Evolutionary conservation across 1,140 invertebrate genomes (phyloP).

Genomic region (Pseudomyrmex flavicornis): DNA sequence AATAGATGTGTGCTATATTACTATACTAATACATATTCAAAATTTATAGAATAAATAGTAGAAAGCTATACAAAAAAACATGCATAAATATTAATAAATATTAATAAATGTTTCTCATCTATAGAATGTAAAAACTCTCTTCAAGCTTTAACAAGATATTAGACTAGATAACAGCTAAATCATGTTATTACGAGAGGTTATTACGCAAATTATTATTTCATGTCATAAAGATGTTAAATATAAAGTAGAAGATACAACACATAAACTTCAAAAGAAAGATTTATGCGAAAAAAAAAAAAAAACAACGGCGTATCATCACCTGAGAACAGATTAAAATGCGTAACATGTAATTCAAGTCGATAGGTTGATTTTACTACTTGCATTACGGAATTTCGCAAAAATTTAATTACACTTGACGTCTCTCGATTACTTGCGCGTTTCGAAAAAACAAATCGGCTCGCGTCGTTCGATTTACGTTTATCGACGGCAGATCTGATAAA

Average conservation of each 20-base stretch:
- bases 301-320: background rate
- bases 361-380: background rate
- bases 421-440: constrained; percentile 54
- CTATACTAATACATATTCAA: background rate
- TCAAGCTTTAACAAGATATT: too few relatives aligned
- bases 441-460: constrained; percentile 74
- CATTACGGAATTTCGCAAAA: constrained; percentile 1
- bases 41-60: too few relatives aligned
- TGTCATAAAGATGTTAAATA: too few relatives aligned
- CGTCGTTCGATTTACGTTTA: constrained; percentile 72
- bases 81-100: too few relatives aligned
- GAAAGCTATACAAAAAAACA: too few relatives aligned
- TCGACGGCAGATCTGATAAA: constrained; percentile 68
- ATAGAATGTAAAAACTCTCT: too few relatives aligned
- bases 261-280: background rate
- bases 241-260: too few relatives aligned
- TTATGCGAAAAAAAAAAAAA: background rate
- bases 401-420: constrained; percentile 65
- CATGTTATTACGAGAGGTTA: too few relatives aligned
- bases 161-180: too few relatives aligned
- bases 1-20: background rate
- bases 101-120: too few relatives aligned
- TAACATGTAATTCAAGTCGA: constrained; percentile 29
- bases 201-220: too few relatives aligned
- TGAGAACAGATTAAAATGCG: too few relatives aligned